These are phyloP conservation scores for Pemphigus obesinymphae DNA, from an alignment of 1,140 invertebrate genomes.

Conservation along the genomic window DNA sequence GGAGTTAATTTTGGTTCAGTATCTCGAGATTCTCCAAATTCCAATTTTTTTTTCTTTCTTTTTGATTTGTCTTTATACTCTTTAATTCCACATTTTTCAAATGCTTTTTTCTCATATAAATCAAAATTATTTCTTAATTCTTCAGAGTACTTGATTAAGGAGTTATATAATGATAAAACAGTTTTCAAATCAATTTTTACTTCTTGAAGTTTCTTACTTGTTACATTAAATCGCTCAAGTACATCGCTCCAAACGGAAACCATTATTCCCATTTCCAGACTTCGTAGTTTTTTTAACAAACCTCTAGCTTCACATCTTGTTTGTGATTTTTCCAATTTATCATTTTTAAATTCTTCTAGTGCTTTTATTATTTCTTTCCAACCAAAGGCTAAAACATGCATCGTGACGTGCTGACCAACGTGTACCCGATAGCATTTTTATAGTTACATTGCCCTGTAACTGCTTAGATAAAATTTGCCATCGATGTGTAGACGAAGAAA, in stretches of 20 bases:
- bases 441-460: neutral
- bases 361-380: constrained; percentile 23
- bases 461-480: constrained; percentile 16
- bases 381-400: constrained; percentile 32
- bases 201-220: no score
- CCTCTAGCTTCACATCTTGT: constrained; percentile 30
- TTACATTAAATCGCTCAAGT: no score
- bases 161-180: no score
- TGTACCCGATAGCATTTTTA: constrained; percentile 28
- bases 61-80: constrained; percentile 16
- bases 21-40: constrained; percentile 15
- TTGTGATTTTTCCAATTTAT: neutral
- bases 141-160: no score
- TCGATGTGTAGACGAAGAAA: constrained; percentile 1
- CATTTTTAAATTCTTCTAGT: constrained; percentile 17
- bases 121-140: no score
- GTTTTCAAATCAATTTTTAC: no score
- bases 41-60: neutral
- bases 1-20: neutral
- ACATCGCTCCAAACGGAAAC: no score
- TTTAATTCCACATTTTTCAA: neutral
- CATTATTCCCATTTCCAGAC: no score
- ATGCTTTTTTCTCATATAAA: constrained; percentile 1
- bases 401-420: constrained; percentile 34
- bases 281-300: constrained; percentile 17